These are phyloP conservation scores for Drosophila neotestacea DNA, from an alignment of 2,888 invertebrate species.

Conservation along the genomic window DNA sequence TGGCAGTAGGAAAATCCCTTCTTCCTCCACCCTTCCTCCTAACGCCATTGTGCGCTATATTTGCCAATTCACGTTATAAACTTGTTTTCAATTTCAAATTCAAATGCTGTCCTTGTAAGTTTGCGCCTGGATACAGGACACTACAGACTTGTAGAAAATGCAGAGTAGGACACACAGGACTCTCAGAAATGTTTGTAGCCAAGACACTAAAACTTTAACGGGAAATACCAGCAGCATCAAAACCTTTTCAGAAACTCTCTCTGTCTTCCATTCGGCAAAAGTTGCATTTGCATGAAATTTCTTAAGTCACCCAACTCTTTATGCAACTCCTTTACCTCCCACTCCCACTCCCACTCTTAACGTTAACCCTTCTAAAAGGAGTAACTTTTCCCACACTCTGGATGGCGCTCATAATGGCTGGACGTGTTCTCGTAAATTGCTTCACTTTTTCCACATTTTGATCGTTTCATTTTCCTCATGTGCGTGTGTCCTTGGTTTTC, in stretches of 20 bases:
- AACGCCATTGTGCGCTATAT: slow-evolving; percentile 46
- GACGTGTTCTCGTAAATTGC: slow-evolving; percentile 65
- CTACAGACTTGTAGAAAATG: neutral
- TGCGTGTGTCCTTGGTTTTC: slow-evolving; percentile 49
- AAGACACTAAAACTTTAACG: slow-evolving; percentile 47
- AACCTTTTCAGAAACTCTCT: slow-evolving; percentile 50
- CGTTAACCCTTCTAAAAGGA: neutral
- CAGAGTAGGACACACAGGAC: slow-evolving; percentile 21
- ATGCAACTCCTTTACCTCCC: neutral
- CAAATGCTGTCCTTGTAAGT: slow-evolving; percentile 65
- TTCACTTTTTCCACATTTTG: slow-evolving; percentile 61
- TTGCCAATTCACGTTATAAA: slow-evolving; percentile 75
- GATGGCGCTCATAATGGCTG: slow-evolving; percentile 32
- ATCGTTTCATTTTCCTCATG: slow-evolving; percentile 58
- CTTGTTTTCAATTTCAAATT: slow-evolving; percentile 77
- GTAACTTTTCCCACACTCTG: neutral
- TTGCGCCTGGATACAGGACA: slow-evolving; percentile 41
- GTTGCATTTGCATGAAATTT: slow-evolving; percentile 47
- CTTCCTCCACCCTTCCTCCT: neutral
- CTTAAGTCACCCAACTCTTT: slow-evolving; percentile 27
- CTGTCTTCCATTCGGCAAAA: slow-evolving; percentile 33
- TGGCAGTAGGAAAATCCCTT: slow-evolving; percentile 44
- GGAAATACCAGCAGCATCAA: slow-evolving; percentile 8
- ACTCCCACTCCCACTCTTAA: neutral
- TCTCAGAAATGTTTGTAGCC: slow-evolving; percentile 46